Evolutionary conservation across 2,113 vertebrate species (phyloP).

Genomic region (Xiphias gladius): DNA sequence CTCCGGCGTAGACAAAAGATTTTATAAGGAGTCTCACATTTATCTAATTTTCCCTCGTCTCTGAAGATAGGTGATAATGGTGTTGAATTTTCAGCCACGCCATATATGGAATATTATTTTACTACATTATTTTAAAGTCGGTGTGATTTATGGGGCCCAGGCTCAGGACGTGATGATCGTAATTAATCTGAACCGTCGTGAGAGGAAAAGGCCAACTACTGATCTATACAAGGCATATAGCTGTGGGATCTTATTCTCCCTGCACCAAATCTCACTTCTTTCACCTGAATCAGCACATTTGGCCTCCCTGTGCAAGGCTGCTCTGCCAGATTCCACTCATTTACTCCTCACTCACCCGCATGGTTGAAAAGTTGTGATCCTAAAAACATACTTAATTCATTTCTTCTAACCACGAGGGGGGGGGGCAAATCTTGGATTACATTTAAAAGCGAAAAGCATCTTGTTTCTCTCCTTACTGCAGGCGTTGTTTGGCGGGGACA

Average conservation of each 20-base stretch:
- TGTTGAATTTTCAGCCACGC: constrained; percentile 55
- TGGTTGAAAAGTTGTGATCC: constrained; percentile 10
- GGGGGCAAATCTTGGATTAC: too few relatives aligned
- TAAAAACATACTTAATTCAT: neutral
- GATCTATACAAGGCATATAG: constrained; percentile 80
- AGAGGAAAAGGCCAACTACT: constrained; percentile 76
- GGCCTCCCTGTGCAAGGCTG: constrained; percentile 42
- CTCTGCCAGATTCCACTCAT: constrained; percentile 48
- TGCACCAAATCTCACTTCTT: constrained; percentile 70
- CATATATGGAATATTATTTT: constrained; percentile 71
- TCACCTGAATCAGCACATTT: constrained; percentile 80
- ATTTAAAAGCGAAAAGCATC: neutral
- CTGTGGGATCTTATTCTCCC: constrained; percentile 75
- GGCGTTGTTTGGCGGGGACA: constrained; percentile 16
- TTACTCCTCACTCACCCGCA: constrained; percentile 47
- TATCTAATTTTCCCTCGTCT: constrained; percentile 67
- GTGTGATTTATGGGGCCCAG: constrained; percentile 81
- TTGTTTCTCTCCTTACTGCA: neutral
- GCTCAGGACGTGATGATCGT: constrained; percentile 79
- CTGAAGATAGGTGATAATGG: constrained; percentile 72
- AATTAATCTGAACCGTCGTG: constrained; percentile 83
- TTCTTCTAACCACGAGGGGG: neutral
- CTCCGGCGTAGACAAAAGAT: constrained; percentile 58
- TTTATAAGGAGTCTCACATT: constrained; percentile 68
- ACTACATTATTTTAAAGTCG: constrained; percentile 81